Conservation (phyloP, 2,888 invertebrate species). For the Aspidapion aeneum region DNA sequence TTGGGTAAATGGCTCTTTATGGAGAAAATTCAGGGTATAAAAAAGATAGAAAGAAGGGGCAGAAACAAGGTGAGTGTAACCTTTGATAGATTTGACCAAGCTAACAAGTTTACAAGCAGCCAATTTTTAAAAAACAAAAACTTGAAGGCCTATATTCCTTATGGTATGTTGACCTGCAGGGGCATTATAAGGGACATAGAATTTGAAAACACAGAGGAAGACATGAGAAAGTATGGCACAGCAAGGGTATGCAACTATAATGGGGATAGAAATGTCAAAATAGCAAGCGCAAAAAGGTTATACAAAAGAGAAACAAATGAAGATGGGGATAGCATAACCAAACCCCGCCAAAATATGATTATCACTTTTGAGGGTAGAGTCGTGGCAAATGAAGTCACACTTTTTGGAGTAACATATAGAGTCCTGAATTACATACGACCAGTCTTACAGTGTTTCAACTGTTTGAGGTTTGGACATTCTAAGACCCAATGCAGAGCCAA, state of each 20-base stretch:
- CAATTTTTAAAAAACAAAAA: too few relatives aligned
- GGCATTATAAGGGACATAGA: background rate
- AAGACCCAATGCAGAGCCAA: background rate
- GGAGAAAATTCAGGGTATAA: too few relatives aligned
- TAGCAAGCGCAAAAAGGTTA: background rate
- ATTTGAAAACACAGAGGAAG: background rate
- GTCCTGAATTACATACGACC: background rate
- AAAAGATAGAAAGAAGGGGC: background rate
- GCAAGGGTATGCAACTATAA: background rate
- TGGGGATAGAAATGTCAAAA: background rate
- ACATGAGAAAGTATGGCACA: background rate
- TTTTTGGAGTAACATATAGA: background rate
- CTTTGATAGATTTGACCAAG: background rate
- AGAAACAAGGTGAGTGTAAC: background rate
- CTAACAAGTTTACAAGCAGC: background rate
- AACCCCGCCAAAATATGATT: too few relatives aligned
- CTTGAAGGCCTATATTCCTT: too few relatives aligned
- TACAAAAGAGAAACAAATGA: background rate
- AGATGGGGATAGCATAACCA: background rate
- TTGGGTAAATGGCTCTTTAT: background rate
- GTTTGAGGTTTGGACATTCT: background rate
- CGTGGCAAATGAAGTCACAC: background rate
- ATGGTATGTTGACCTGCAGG: too few relatives aligned
- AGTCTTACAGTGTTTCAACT: background rate
- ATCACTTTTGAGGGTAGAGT: background rate